These are phyloP conservation scores for Lottia scabra DNA, from an alignment of 2,888 invertebrate genomes.

Conservation along the genomic window DNA sequence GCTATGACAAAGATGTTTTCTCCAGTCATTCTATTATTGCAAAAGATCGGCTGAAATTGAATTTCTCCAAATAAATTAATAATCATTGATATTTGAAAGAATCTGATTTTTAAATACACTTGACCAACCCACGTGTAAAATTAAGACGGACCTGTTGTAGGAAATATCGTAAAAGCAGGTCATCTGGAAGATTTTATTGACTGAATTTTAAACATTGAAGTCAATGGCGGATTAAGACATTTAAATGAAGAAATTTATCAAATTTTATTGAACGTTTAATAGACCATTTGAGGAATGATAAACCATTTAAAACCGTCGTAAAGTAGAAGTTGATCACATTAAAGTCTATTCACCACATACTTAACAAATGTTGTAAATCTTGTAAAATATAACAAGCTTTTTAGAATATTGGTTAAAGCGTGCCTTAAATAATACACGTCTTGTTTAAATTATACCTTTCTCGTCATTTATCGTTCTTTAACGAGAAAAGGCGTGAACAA, in stretches of 20 bases:
- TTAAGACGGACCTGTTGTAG: no score
- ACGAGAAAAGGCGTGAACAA: not conserved
- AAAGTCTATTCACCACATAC: not conserved
- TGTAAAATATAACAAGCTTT: not conserved
- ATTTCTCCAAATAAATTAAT: no score
- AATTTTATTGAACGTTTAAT: constrained; percentile 5
- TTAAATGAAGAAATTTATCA: not conserved
- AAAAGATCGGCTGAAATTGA: no score
- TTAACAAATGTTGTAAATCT: not conserved
- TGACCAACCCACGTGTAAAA: no score
- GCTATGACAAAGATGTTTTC: no score
- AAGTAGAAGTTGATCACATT: not conserved
- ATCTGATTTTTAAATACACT: no score
- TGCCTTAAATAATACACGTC: not conserved
- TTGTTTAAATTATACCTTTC: not conserved
- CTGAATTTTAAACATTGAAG: no score
- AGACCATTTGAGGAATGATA: not conserved
- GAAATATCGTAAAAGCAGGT: no score
- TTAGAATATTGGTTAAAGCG: not conserved
- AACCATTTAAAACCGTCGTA: not conserved
- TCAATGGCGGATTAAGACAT: no score
- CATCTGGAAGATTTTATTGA: no score
- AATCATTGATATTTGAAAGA: no score
- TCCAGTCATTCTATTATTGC: no score
- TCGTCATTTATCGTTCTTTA: not conserved